phyloP scores from a whole-genome alignment of 2,888 invertebrate genomes.

The Pollenia labialis region DNA sequence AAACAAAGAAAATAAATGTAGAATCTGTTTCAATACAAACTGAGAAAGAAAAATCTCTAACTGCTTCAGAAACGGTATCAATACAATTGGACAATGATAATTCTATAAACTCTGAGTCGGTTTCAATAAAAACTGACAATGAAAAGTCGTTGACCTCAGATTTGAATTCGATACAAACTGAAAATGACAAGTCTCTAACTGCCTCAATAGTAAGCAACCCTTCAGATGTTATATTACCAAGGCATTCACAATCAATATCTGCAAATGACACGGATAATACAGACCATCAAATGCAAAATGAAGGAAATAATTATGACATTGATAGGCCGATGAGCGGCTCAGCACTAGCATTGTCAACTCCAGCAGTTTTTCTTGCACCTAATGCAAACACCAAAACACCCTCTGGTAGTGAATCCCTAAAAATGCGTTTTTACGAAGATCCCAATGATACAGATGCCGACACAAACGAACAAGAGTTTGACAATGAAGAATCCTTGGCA shows the following conservation, averaged over 20 bases:
- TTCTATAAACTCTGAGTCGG: background rate
- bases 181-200: conserved; percentile 73
- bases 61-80: conserved; percentile 61
- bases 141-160: too few relatives aligned
- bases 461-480: conserved; percentile 64
- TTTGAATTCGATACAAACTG: background rate
- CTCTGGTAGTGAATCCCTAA: conserved; percentile 34
- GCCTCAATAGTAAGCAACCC: conserved; percentile 67
- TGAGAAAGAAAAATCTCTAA: conserved; percentile 73
- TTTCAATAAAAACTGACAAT: conserved; percentile 66
- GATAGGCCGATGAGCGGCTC: background rate
- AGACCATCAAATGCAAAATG: conserved; percentile 79
- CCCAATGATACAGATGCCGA: conserved; percentile 69
- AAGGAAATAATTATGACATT: conserved; percentile 49
- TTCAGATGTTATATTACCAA: conserved; percentile 34
- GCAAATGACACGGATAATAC: conserved; percentile 72
- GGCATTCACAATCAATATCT: background rate
- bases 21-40: conserved; percentile 57
- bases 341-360: background rate
- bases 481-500: conserved; percentile 56
- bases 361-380: conserved; percentile 26
- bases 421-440: conserved; percentile 41
- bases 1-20: conserved; percentile 64
- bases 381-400: conserved; percentile 16
- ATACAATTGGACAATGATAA: conserved; percentile 62